phyloP scores from a whole-genome alignment of 2,888 invertebrate genomes.

The Drosophila conformis region DNA sequence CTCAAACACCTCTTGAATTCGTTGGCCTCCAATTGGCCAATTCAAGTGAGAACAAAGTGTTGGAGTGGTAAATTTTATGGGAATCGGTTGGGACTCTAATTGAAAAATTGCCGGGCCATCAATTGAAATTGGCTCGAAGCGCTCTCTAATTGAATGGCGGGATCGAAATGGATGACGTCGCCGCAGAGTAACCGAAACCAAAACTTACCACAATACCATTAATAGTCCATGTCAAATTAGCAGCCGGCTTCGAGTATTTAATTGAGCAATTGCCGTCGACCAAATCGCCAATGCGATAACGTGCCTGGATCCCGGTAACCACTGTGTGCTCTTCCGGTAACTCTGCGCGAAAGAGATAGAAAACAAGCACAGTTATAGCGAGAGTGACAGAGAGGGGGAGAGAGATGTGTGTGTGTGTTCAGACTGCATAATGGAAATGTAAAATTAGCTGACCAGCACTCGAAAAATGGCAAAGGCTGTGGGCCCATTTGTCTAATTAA shows the following conservation, averaged over 20 bases:
- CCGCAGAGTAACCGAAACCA: slow-evolving; percentile 60
- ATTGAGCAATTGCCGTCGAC: slow-evolving; percentile 87
- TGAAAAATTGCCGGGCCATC: slow-evolving; percentile 72
- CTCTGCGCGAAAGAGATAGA: slow-evolving; percentile 79
- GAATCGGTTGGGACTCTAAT: slow-evolving; percentile 52
- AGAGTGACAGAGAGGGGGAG: slow-evolving; percentile 19
- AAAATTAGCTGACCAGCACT: slow-evolving; percentile 63
- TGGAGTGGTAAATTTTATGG: slow-evolving; percentile 30
- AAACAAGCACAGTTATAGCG: neutral
- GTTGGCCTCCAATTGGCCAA: slow-evolving; percentile 15
- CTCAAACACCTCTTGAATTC: neutral
- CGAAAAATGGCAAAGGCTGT: slow-evolving; percentile 52
- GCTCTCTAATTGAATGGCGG: slow-evolving; percentile 47
- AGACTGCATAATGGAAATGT: slow-evolving; percentile 57
- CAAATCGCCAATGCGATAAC: slow-evolving; percentile 86
- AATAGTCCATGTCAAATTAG: slow-evolving; percentile 87
- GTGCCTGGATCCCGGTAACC: slow-evolving; percentile 86
- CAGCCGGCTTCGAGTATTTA: slow-evolving; percentile 86
- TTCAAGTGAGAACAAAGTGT: slow-evolving; percentile 30
- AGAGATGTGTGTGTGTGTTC: slow-evolving; percentile 5
- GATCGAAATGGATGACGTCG: slow-evolving; percentile 30
- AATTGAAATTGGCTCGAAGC: slow-evolving; percentile 68
- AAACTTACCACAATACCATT: slow-evolving; percentile 86
- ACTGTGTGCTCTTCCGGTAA: slow-evolving; percentile 86
- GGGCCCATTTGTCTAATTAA: slow-evolving; percentile 83